Evolutionary conservation across 1,140 invertebrate genomes (phyloP).

Genomic region (Ctenoplectra terminalis): DNA sequence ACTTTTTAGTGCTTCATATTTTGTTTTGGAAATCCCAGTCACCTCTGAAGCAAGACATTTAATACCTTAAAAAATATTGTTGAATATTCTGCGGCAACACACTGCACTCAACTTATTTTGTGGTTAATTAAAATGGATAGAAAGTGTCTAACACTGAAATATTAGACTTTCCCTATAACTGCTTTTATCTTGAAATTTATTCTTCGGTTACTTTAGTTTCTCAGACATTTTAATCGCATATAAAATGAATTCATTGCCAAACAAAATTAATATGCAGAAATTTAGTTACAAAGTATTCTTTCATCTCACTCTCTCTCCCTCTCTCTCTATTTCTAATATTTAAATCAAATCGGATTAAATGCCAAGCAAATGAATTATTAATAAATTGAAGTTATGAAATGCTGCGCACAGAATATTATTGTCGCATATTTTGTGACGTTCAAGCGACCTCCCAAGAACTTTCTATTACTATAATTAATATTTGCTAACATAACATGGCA

Average conservation of each 20-base stretch:
- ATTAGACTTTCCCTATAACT: not conserved
- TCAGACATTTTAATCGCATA: not conserved
- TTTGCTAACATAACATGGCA: not conserved
- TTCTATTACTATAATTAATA: not conserved
- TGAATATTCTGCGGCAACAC: not conserved
- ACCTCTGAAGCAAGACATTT: not conserved
- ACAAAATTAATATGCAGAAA: too few species aligned
- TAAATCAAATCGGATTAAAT: too few species aligned
- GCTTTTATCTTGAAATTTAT: not conserved
- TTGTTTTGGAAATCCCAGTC: not conserved
- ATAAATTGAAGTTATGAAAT: not conserved
- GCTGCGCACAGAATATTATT: not conserved
- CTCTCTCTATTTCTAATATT: too few species aligned
- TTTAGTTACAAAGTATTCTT: too few species aligned
- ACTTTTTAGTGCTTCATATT: constrained; percentile 15
- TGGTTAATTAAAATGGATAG: constrained; percentile 31
- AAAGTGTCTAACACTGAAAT: constrained; percentile 26
- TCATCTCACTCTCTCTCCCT: too few species aligned
- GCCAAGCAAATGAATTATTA: not conserved
- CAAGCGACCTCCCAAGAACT: not conserved
- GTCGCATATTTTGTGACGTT: not conserved
- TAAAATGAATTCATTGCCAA: not conserved
- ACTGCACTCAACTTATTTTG: not conserved
- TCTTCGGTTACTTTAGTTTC: too few species aligned
- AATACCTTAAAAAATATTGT: constrained; percentile 26